A percentile compares a stretch with the other conserved stretches of the same genome.
phyloP scores from a whole-genome alignment of 2,113 vertebrate genomes.

The Cygnus atratus region DNA sequence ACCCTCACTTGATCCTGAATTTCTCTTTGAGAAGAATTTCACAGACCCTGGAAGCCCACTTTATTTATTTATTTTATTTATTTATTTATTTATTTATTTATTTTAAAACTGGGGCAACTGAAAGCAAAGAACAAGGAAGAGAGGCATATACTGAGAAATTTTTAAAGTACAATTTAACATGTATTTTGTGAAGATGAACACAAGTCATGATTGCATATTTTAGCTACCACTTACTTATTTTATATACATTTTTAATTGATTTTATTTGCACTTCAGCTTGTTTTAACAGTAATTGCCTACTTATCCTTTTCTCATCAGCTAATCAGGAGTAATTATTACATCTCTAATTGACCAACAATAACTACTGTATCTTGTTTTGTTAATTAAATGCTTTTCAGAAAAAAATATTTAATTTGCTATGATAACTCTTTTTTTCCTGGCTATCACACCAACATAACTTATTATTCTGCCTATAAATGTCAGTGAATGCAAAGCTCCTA shows the following conservation, averaged over 20 bases:
- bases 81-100: background rate
- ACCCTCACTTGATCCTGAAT: background rate
- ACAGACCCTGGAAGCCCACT: background rate
- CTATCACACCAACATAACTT: background rate
- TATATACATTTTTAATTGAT: background rate
- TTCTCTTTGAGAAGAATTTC: background rate
- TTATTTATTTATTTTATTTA: background rate
- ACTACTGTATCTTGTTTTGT: slow-evolving; percentile 15
- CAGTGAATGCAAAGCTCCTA: slow-evolving; percentile 17
- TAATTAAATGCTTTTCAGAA: slow-evolving; percentile 56
- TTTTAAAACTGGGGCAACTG: background rate
- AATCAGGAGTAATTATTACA: slow-evolving; percentile 36
- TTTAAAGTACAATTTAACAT: background rate
- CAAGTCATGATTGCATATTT: background rate
- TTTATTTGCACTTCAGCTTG: background rate
- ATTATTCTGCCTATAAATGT: slow-evolving; percentile 21
- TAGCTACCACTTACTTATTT: background rate
- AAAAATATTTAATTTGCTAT: slow-evolving; percentile 35
- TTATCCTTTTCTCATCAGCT: slow-evolving; percentile 21
- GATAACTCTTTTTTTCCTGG: background rate
- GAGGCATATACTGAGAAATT: background rate
- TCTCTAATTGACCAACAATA: slow-evolving; percentile 53
- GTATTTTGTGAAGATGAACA: background rate
- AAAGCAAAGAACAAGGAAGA: background rate
- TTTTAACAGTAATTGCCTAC: slow-evolving; percentile 11